Evolutionary conservation across 2,888 invertebrate species (phyloP).

Genomic region (Tinea semifulvella): DNA sequence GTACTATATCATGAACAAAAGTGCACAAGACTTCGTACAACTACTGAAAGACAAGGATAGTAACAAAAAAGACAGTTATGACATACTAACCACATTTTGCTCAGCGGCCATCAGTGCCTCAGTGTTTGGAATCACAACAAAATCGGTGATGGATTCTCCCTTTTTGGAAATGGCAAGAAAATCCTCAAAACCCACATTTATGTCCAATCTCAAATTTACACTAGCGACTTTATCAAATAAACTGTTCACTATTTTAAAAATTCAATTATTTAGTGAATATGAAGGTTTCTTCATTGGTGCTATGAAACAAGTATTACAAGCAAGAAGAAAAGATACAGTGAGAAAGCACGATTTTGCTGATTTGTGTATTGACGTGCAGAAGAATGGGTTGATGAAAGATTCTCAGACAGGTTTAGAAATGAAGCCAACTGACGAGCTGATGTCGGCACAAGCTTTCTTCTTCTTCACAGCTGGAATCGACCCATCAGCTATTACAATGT

Average conservation of each 20-base stretch:
- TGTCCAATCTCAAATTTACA: slow-evolving; percentile 24
- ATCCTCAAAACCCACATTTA: slow-evolving; percentile 24
- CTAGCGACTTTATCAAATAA: slow-evolving; percentile 27
- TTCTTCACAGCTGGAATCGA: slow-evolving; percentile 55
- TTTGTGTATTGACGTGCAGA: slow-evolving; percentile 36
- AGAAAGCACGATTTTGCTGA: slow-evolving; percentile 40
- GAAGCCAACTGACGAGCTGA: slow-evolving; percentile 34
- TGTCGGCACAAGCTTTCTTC: slow-evolving; percentile 52
- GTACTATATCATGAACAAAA: slow-evolving; percentile 39
- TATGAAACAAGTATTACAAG: slow-evolving; percentile 33
- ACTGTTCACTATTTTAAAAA: slow-evolving; percentile 27
- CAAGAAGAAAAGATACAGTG: slow-evolving; percentile 24
- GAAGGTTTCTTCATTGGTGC: slow-evolving; percentile 39
- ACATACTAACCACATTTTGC: slow-evolving; percentile 8
- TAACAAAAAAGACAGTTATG: slow-evolving; percentile 13
- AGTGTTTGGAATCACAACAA: slow-evolving; percentile 27
- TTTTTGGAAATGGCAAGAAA: slow-evolving; percentile 31
- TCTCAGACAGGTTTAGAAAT: slow-evolving; percentile 30
- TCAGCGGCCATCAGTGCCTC: slow-evolving; percentile 21
- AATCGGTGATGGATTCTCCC: slow-evolving; percentile 22
- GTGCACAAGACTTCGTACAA: slow-evolving; percentile 35
- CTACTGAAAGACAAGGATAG: slow-evolving; percentile 25
- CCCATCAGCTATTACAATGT: slow-evolving; percentile 43
- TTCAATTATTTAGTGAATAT: slow-evolving; percentile 34
- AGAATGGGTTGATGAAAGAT: slow-evolving; percentile 34